Evolutionary conservation across 2,113 vertebrate species (phyloP).

Genomic region (Thryonomys swinderianus): DNA sequence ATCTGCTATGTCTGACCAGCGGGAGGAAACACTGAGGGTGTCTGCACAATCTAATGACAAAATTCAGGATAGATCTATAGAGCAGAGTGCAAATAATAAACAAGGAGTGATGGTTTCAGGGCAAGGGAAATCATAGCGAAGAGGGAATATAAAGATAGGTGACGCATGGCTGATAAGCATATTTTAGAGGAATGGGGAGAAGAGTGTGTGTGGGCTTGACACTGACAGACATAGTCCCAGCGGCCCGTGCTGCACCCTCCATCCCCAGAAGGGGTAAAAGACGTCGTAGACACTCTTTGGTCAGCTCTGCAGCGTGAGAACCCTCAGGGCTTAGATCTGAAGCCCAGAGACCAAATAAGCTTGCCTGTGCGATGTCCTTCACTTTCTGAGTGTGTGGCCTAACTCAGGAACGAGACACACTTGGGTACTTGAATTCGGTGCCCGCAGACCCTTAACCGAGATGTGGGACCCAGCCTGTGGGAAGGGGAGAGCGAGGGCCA

Average conservation of each 20-base stretch:
- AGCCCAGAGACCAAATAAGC: neutral
- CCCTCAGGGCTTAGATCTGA: neutral
- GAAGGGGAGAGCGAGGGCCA: neutral
- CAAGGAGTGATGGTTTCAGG: neutral
- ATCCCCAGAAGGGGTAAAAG: neutral
- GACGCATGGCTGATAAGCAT: neutral
- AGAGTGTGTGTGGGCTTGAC: neutral
- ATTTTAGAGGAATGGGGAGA: neutral
- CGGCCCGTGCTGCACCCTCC: neutral
- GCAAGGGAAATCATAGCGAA: neutral
- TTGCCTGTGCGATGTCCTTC: neutral
- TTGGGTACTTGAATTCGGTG: neutral
- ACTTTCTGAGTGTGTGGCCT: neutral
- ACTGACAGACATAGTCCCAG: neutral
- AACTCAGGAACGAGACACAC: neutral
- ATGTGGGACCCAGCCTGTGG: no score
- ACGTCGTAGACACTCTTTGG: neutral
- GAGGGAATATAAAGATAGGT: neutral
- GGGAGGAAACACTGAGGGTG: neutral
- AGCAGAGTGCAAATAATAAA: slow-evolving; percentile 7
- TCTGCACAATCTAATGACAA: neutral
- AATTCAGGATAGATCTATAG: neutral
- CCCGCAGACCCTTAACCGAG: neutral
- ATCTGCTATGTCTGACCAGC: neutral
- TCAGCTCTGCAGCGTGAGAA: neutral